phyloP scores from a whole-genome alignment of 2,797 vertebrate species.

The Brachymystax lenok region DNA sequence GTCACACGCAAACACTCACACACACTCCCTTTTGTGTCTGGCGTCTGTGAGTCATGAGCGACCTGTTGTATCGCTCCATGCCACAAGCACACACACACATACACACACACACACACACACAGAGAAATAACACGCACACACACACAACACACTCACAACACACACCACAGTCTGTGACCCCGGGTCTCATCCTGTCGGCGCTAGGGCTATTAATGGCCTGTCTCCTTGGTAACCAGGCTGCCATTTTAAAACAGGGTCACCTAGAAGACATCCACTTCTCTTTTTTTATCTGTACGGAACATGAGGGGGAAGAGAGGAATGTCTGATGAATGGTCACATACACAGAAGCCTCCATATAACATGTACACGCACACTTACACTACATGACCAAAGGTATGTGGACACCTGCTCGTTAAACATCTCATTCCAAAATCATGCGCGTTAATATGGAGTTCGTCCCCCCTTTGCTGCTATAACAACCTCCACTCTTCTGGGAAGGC shows the following conservation, averaged over 20 bases:
- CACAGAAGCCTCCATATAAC: neutral
- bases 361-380: no score
- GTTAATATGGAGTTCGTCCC: no score
- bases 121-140: no score
- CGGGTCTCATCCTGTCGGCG: constrained; percentile 51
- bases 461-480: no score
- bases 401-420: no score
- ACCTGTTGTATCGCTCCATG: no score
- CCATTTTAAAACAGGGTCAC: constrained; percentile 68
- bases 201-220: constrained; percentile 73
- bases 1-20: constrained; percentile 24
- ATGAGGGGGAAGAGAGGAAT: neutral
- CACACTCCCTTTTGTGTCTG: constrained; percentile 13
- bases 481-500: no score
- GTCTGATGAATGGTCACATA: neutral
- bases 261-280: constrained; percentile 62
- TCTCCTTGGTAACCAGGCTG: constrained; percentile 73
- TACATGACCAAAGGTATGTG: no score
- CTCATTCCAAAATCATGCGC: no score
- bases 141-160: constrained; percentile 10
- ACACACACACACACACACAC: no score
- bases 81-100: no score
- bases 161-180: constrained; percentile 22
- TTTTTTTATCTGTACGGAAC: constrained; percentile 23
- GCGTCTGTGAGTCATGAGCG: no score